Percentiles rank a stretch among this genome's conserved stretches.
Evolutionary conservation across 2,888 invertebrate species (phyloP).

Genomic region (Drosophila pseudotakahashii): DNA sequence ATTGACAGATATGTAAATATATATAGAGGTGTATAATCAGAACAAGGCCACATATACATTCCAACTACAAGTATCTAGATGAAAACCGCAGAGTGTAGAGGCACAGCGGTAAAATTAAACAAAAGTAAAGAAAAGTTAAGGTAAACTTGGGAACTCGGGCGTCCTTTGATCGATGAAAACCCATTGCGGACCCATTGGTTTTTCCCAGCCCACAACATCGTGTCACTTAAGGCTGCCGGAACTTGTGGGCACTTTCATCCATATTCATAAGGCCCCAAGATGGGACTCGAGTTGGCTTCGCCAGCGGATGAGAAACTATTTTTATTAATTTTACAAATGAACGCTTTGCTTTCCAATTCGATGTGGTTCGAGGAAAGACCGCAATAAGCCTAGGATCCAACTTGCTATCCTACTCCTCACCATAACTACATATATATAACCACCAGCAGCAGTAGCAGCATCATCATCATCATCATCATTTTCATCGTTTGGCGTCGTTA

Average conservation of each 20-base stretch:
- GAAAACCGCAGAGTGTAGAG: background rate
- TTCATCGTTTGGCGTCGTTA: slow-evolving; percentile 29
- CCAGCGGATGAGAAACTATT: slow-evolving; percentile 28
- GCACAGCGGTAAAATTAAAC: slow-evolving; percentile 1
- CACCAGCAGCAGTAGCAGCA: slow-evolving; percentile 27
- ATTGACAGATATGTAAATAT: background rate
- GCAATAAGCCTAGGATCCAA: slow-evolving; percentile 3
- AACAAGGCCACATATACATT: background rate
- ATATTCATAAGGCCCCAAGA: slow-evolving; percentile 27
- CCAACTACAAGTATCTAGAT: no score
- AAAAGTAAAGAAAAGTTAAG: slow-evolving; percentile 1
- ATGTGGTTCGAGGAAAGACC: background rate
- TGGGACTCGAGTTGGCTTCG: background rate
- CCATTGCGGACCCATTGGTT: background rate
- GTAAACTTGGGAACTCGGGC: slow-evolving; percentile 1
- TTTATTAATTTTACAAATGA: slow-evolving; percentile 59
- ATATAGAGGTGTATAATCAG: background rate
- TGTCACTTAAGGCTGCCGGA: slow-evolving; percentile 13
- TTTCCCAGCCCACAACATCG: background rate
- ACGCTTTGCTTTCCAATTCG: slow-evolving; percentile 44
- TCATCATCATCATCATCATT: slow-evolving; percentile 37
- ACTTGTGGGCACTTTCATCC: slow-evolving; percentile 28
- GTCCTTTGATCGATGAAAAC: slow-evolving; percentile 1
- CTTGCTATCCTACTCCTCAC: no score
- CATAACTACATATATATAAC: background rate